Evolutionary conservation across 2,797 vertebrate species (phyloP), one percentile per base, ranked within the genome.

Genomic region (Characodon lateralis): DNA sequence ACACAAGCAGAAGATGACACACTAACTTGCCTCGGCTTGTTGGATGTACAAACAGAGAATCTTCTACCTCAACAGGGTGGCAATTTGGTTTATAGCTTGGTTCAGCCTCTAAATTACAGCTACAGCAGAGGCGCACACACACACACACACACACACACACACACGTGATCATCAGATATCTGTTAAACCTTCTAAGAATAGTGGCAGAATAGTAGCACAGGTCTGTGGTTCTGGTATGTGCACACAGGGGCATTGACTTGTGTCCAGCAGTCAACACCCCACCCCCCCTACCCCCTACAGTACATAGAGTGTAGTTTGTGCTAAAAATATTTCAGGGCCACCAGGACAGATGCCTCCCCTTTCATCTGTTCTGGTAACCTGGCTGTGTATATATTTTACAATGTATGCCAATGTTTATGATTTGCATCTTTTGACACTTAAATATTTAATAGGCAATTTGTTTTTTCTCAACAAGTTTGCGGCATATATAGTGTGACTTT

Each of bases 251-350:
- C 79, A 74, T 76, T 87, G 83, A 91, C 85, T 77, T 81, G 75
- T 6, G 79, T 87, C 87, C 87, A 86, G 77, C 78, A 72, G 43
- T 18, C 50, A 77, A 78, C 43, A 24, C 63, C 22, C 6, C 53
- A 22, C 55, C 4, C 53, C 5, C 53, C 18, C 55, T 5, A 10
- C 20, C 63, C 72, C 65, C 76, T 83, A 84, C 74, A 84, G 78
- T 79, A 80, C 84, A 89, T 78, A 85, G 81, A 87, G 90, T 81
- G 84, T 84, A 82, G 87, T 88, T 87, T 90, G 82, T 92, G 86
- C 92, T 94, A 95, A 94, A 94, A 93, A 94, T 94, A 94, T 89
- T 89, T 82, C 46, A 68, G 80, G 85, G 87, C 90, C 84, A 87
- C 84, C 83, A 70, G 85, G 85, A 83, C 75, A 82, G 74, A 73